Evolutionary conservation across 2,113 vertebrate genomes (phyloP), one percentile per base, ranked within the genome.

Genomic region (Typhlomys cinereus): DNA sequence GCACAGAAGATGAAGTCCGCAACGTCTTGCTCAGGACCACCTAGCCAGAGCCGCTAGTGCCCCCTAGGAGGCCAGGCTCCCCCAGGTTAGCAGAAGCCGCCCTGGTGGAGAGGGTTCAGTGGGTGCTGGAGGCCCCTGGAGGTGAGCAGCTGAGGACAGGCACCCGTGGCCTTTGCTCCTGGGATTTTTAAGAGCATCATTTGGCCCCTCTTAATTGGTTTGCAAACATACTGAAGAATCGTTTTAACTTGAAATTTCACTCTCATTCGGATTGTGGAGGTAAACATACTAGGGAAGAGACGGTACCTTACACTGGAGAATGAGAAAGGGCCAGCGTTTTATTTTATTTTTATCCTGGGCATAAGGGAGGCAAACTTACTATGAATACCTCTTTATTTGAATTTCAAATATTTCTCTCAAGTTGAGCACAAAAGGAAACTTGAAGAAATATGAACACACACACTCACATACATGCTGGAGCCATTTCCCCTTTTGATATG

Each of bases 331-430:
- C 75, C 92, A 57, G 73, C 5, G 0, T 87, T 97, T 90, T 75
- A 7, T 62, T 54, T 91, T 91, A 46, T 95, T 82, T 97, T 95
- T 96, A 79, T 93, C 54, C 15, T 83, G 66, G 61, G 94, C 69
- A 36, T 0, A 82, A 94, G 81, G 70, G 94, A 89, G 85, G 83
- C 80, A 95, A 91, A 27, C 61, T 96, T 44, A 48, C 76, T 11
- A 34, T 88, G 97, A 89, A 93, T 97, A 96, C 83, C 94, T 97
- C 95, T 94, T 97, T 97, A 97, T 95, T 98, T 97, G 96, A 97
- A 97, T 97, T 97, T 96, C 92, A 97, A 97, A 94, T 91, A 94
- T 64, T 96, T 89, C 92, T 95, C 85, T 92, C 6, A 34, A 94
- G 94, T 92, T 74, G 69, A 92, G 85, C 95, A 93, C 46, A 95